A percentile compares a stretch with the other conserved stretches of the same genome.
Evolutionary conservation across 2,888 invertebrate species (phyloP).

Genomic region (Limnephilus rhombicus): DNA sequence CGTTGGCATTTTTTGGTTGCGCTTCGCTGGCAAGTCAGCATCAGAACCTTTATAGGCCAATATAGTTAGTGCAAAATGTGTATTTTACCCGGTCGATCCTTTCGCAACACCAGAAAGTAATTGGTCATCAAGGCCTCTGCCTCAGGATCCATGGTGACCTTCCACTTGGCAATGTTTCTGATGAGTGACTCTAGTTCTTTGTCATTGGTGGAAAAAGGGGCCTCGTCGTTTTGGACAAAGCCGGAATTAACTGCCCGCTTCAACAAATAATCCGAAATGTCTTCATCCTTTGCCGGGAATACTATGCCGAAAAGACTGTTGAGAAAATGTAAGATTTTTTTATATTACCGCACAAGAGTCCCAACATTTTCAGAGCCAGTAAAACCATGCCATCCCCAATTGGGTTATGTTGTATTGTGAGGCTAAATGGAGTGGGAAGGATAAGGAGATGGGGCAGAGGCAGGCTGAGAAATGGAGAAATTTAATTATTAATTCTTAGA

Average conservation of each 20-base stretch:
- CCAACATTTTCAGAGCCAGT: no score
- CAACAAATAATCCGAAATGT: constrained; percentile 42
- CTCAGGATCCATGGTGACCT: constrained; percentile 33
- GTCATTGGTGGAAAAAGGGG: background rate
- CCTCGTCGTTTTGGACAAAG: background rate
- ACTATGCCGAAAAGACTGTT: constrained; percentile 57
- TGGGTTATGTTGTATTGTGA: no score
- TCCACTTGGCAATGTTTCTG: constrained; percentile 39
- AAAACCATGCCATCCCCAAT: no score
- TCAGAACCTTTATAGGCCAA: no score
- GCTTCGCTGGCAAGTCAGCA: no score
- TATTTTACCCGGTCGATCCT: constrained; percentile 55
- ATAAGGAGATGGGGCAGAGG: no score
- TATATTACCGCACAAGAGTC: background rate
- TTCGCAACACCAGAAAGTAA: constrained; percentile 59
- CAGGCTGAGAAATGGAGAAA: no score
- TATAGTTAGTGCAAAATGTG: no score
- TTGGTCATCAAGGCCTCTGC: constrained; percentile 52
- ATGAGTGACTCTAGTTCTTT: background rate
- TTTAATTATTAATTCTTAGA: no score
- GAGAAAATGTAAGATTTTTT: background rate
- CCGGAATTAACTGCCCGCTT: constrained; percentile 28
- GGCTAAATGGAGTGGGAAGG: no score
- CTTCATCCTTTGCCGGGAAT: constrained; percentile 47
- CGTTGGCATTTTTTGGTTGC: no score